Evolutionary conservation across 2,888 invertebrate species (phyloP).

Genomic region (Loripinus fragilis): DNA sequence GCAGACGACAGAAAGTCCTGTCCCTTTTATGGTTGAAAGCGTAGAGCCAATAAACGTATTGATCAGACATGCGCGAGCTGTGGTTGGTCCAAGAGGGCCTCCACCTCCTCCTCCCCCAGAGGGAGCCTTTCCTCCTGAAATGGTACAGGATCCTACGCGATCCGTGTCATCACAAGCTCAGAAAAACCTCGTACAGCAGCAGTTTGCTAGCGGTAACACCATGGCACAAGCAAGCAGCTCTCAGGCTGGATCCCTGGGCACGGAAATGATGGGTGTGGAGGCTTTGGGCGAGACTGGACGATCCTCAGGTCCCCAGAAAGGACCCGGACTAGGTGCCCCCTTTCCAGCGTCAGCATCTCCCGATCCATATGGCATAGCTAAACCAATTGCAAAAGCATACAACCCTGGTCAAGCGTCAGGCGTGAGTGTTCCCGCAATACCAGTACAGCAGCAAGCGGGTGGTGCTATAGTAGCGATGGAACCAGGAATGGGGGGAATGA

Average conservation of each 20-base stretch:
- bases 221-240: background rate
- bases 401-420: background rate
- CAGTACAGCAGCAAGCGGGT: background rate
- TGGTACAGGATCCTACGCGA: background rate
- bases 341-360: background rate
- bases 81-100: background rate
- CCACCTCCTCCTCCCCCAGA: slow-evolving; percentile 43
- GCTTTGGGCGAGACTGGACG: background rate
- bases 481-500: background rate
- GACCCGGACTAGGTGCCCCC: background rate
- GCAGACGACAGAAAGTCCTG: background rate
- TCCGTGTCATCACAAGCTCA: background rate
- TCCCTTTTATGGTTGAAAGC: background rate
- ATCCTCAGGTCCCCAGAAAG: background rate
- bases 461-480: background rate
- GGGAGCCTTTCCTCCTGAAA: background rate
- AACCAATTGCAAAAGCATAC: background rate
- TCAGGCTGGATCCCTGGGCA: background rate
- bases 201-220: background rate
- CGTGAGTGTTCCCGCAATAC: background rate
- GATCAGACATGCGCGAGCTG: background rate
- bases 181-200: background rate
- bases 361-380: background rate
- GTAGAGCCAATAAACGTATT: too few relatives aligned
- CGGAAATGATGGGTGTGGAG: background rate